Conservation (phyloP, 2,888 invertebrate genomes). For the Pocota personata region DNA sequence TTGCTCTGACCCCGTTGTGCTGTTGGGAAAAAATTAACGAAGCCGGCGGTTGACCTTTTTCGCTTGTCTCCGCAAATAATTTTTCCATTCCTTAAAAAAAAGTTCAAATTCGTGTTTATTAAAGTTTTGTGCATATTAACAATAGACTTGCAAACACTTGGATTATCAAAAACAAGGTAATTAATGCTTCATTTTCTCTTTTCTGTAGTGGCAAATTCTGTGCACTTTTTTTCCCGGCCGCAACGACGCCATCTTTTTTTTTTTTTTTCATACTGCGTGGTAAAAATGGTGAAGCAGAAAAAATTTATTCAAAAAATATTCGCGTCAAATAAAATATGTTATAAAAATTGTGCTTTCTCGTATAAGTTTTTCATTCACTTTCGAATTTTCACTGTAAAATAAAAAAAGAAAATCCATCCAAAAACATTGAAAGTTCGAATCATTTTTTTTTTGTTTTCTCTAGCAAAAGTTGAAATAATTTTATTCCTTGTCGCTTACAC, state of each 20-base stretch:
- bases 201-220: conserved; percentile 37
- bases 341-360: conserved; percentile 22
- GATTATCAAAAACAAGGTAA: conserved; percentile 50
- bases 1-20: background rate
- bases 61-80: conserved; percentile 37
- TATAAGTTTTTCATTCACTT: conserved; percentile 41
- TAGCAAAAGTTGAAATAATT: conserved; percentile 31
- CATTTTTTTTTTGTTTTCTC: conserved; percentile 13
- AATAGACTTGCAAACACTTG: conserved; percentile 4
- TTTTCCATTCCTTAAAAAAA: conserved; percentile 16
- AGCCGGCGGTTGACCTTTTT: conserved; percentile 57
- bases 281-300: conserved; percentile 36
- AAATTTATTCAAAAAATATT: conserved; percentile 2
- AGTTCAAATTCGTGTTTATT: conserved; percentile 10
- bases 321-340: conserved; percentile 23
- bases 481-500: conserved; percentile 64
- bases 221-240: conserved; percentile 37
- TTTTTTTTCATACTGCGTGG: conserved; percentile 67
- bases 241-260: conserved; percentile 69
- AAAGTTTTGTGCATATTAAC: background rate
- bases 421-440: conserved; percentile 68
- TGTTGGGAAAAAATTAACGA: conserved; percentile 35
- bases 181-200: background rate
- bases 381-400: conserved; percentile 71
- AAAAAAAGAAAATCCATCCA: background rate